These are phyloP conservation scores for Cherax quadricarinatus DNA, from an alignment of 1,140 invertebrate species.

Conservation along the genomic window DNA sequence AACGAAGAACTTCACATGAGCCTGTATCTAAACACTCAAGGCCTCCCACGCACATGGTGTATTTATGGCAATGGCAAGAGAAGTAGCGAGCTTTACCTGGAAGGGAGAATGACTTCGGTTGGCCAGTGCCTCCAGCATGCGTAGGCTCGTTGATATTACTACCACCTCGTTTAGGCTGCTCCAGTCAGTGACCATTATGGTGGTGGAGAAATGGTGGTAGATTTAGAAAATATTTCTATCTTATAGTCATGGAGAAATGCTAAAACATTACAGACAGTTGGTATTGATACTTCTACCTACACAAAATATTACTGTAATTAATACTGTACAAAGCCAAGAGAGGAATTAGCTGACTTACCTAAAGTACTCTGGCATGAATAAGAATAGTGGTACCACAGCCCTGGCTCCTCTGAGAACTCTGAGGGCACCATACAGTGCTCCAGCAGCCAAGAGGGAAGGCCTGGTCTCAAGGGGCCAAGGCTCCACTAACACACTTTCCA, in stretches of 20 bases:
- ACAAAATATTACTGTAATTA: too few relatives aligned
- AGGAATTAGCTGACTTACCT: neutral
- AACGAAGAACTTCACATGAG: too few relatives aligned
- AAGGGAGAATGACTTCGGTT: slow-evolving; percentile 36
- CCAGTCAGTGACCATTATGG: neutral
- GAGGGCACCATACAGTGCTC: slow-evolving; percentile 27
- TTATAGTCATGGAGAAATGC: neutral
- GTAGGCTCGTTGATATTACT: slow-evolving; percentile 18
- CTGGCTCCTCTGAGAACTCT: neutral
- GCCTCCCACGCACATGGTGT: too few relatives aligned
- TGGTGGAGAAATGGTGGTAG: neutral
- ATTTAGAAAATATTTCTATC: neutral
- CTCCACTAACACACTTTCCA: slow-evolving; percentile 44
- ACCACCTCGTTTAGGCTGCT: slow-evolving; percentile 6
- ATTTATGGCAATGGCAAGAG: neutral
- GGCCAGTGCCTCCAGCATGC: slow-evolving; percentile 39
- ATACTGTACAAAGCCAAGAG: too few relatives aligned
- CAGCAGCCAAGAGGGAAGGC: slow-evolving; percentile 46
- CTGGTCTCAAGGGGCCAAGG: slow-evolving; percentile 27
- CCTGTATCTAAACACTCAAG: too few relatives aligned
- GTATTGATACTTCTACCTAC: neutral
- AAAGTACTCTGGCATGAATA: slow-evolving; percentile 38
- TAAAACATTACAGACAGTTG: neutral
- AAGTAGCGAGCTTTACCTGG: neutral
- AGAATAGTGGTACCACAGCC: neutral